Evolutionary conservation across 1,140 invertebrate genomes (phyloP).

Genomic region (Thaumetopoea pityocampa): DNA sequence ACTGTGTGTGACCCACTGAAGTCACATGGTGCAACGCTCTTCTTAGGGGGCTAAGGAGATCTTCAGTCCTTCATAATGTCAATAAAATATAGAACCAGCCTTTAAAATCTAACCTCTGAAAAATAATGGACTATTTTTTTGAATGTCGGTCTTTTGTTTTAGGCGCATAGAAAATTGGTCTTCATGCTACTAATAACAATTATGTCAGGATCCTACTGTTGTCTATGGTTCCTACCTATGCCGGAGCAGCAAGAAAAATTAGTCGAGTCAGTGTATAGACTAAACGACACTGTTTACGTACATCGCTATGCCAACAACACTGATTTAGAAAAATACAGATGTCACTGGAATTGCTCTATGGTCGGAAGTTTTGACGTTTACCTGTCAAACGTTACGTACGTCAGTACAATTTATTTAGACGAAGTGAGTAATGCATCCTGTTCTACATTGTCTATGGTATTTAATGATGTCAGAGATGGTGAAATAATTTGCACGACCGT

Average conservation of each 20-base stretch:
- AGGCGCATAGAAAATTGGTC: conserved; percentile 80
- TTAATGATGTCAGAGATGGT: conserved; percentile 38
- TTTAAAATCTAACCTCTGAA: no score
- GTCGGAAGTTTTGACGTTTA: conserved; percentile 40
- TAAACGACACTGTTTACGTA: conserved; percentile 56
- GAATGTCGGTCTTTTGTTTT: conserved; percentile 29
- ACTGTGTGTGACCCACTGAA: no score
- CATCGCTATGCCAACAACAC: conserved; percentile 28
- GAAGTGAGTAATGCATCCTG: conserved; percentile 40
- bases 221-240: conserved; percentile 81
- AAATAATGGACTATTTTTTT: background rate
- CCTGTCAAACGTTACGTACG: conserved; percentile 41
- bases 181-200: conserved; percentile 80
- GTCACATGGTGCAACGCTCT: no score
- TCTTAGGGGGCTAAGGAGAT: no score
- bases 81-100: no score
- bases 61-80: no score
- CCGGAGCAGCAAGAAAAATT: conserved; percentile 37
- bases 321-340: conserved; percentile 43
- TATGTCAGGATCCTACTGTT: conserved; percentile 79
- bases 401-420: conserved; percentile 49
- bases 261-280: conserved; percentile 40
- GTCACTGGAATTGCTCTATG: conserved; percentile 53
- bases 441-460: conserved; percentile 47
- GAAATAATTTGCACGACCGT: conserved; percentile 40